Evolutionary conservation across 2,888 invertebrate genomes (phyloP).

Genomic region (Rhopalosiphum nymphaeae): DNA sequence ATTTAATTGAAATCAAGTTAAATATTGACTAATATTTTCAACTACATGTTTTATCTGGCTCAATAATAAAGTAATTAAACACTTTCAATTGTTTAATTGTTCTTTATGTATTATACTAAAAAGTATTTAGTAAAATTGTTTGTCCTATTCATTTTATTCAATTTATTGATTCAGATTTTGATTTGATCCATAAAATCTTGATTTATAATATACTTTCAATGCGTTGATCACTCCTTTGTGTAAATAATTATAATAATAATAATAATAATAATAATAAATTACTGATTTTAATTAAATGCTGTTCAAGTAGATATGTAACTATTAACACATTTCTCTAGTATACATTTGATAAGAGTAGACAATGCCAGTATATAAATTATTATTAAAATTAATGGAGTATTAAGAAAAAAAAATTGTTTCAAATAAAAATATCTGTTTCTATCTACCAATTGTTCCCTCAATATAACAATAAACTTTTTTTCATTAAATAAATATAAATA

Average conservation of each 20-base stretch:
- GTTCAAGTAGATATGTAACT: constrained; percentile 32
- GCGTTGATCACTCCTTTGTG: not conserved
- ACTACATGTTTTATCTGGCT: constrained; percentile 26
- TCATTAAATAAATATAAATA: constrained; percentile 51
- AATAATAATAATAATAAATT: constrained; percentile 25
- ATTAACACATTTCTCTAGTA: constrained; percentile 12
- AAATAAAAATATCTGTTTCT: constrained; percentile 45
- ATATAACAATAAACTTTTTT: constrained; percentile 35
- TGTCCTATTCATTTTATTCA: constrained; percentile 18
- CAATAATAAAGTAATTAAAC: constrained; percentile 37
- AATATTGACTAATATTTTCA: not conserved
- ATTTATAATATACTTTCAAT: constrained; percentile 2
- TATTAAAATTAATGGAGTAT: constrained; percentile 43
- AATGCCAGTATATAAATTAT: constrained; percentile 36
- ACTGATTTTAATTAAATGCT: constrained; percentile 37
- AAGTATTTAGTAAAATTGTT: constrained; percentile 26
- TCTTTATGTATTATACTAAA: constrained; percentile 8
- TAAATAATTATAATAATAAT: not conserved
- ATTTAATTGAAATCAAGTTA: constrained; percentile 34
- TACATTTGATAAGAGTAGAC: constrained; percentile 23
- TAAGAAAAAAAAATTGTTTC: constrained; percentile 24
- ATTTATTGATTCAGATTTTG: constrained; percentile 39
- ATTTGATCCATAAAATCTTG: constrained; percentile 46
- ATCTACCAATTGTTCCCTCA: constrained; percentile 32
- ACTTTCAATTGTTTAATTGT: constrained; percentile 12